Percentiles rank a stretch among this genome's conserved stretches.
Conservation (phyloP, 2,797 vertebrate genomes). For the Lemur catta region DNA sequence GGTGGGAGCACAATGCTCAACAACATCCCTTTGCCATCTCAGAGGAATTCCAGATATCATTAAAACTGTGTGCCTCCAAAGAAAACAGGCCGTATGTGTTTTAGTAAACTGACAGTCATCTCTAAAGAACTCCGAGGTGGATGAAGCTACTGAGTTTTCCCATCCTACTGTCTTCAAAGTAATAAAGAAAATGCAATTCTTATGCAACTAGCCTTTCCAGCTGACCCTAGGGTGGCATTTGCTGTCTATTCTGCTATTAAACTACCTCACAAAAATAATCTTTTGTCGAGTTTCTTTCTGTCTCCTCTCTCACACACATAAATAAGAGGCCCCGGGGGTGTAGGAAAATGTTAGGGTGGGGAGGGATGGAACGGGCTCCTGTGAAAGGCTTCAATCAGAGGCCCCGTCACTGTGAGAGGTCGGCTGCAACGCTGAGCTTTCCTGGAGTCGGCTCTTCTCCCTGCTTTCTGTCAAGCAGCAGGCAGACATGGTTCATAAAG, state of each 20-base stretch:
- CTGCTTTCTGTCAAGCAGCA: not conserved
- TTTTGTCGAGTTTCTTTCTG: constrained; percentile 66
- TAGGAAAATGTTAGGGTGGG: not conserved
- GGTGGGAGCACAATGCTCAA: not conserved
- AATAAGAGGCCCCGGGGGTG: not conserved
- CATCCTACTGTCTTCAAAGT: constrained; percentile 47
- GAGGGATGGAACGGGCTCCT: not conserved
- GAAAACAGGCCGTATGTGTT: not conserved
- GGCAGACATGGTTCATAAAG: not conserved
- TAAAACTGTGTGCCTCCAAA: not conserved
- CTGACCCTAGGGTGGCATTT: constrained; percentile 59
- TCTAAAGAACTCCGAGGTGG: constrained; percentile 10
- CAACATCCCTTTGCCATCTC: not conserved
- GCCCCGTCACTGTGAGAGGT: not conserved
- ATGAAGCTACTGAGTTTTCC: not conserved
- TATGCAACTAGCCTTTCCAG: constrained; percentile 40
- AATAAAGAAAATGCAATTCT: constrained; percentile 60
- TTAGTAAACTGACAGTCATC: constrained; percentile 45
- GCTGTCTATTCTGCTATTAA: constrained; percentile 53
- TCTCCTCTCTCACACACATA: constrained; percentile 61
- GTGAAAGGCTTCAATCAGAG: not conserved
- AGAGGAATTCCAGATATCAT: not conserved
- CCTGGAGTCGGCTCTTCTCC: not conserved
- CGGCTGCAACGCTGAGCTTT: constrained; percentile 21
- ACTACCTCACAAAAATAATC: constrained; percentile 56